Evolutionary conservation across 1,140 invertebrate genomes (phyloP).

Genomic region (Drosophila ananassae): DNA sequence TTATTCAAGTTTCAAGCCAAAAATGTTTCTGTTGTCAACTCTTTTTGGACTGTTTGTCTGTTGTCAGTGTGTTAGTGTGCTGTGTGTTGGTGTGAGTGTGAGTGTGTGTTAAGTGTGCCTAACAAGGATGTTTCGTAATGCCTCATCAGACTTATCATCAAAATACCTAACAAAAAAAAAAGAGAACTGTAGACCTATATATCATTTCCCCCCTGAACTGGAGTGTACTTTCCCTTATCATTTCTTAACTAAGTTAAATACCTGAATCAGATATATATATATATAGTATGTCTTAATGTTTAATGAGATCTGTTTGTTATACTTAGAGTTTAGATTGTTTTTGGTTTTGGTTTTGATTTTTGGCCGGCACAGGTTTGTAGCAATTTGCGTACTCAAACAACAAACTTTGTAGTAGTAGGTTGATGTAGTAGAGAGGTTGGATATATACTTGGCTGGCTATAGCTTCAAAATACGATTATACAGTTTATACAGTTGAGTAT

Average conservation of each 20-base stretch:
- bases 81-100: conserved; percentile 29
- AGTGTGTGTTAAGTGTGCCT: conserved; percentile 58
- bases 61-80: conserved; percentile 57
- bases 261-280: conserved; percentile 39
- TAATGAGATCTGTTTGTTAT: conserved; percentile 60
- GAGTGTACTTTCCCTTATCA: conserved; percentile 25
- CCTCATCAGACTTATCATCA: conserved; percentile 48
- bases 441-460: conserved; percentile 75
- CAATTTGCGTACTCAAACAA: conserved; percentile 80
- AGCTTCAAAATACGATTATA: conserved; percentile 78
- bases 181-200: conserved; percentile 15
- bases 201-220: conserved; percentile 6
- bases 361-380: conserved; percentile 79
- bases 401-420: conserved; percentile 66
- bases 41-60: conserved; percentile 53
- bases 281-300: conserved; percentile 55
- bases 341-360: conserved; percentile 58
- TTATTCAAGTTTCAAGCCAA: conserved; percentile 46
- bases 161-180: conserved; percentile 32
- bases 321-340: conserved; percentile 72
- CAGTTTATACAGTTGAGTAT: conserved; percentile 72
- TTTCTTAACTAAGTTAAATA: conserved; percentile 69
- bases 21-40: conserved; percentile 53
- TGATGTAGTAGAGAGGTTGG: conserved; percentile 50
- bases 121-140: conserved; percentile 35